phyloP scores from a whole-genome alignment of 1,140 invertebrate species.

The Temnothorax curvispinosus region DNA sequence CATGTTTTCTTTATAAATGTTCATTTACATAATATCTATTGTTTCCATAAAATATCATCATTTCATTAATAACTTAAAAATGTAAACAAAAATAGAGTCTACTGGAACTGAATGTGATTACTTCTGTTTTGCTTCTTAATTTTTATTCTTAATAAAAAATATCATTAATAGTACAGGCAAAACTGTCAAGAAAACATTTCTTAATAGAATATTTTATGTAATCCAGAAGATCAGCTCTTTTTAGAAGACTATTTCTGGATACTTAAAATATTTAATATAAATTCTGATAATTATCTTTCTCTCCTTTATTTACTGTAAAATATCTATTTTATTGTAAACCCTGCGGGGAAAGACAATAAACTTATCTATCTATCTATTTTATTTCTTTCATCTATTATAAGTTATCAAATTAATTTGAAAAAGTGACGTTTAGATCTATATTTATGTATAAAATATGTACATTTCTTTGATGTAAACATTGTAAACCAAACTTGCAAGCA shows the following conservation, averaged over 20 bases:
- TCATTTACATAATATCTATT: not conserved
- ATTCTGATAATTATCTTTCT: not conserved
- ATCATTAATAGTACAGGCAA: not conserved
- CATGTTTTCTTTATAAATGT: not conserved
- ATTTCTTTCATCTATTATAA: not conserved
- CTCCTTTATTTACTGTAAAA: not conserved
- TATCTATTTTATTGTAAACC: not conserved
- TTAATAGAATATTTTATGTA: constrained; percentile 4
- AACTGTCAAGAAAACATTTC: not conserved
- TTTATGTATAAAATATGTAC: too few relatives aligned
- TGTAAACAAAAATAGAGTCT: constrained; percentile 21
- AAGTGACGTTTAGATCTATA: not conserved
- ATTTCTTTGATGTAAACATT: not conserved
- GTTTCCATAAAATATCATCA: not conserved
- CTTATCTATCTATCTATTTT: not conserved
- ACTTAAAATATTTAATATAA: not conserved
- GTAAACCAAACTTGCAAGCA: not conserved
- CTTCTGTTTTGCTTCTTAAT: not conserved
- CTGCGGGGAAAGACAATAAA: too few relatives aligned
- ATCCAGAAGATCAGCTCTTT: not conserved
- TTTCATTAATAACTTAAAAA: not conserved
- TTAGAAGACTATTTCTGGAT: not conserved
- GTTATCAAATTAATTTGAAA: constrained; percentile 1
- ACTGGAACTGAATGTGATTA: not conserved
- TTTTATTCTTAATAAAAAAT: not conserved